Conservation (phyloP, 1,140 invertebrate species). For the Doryteuthis pealeii region DNA sequence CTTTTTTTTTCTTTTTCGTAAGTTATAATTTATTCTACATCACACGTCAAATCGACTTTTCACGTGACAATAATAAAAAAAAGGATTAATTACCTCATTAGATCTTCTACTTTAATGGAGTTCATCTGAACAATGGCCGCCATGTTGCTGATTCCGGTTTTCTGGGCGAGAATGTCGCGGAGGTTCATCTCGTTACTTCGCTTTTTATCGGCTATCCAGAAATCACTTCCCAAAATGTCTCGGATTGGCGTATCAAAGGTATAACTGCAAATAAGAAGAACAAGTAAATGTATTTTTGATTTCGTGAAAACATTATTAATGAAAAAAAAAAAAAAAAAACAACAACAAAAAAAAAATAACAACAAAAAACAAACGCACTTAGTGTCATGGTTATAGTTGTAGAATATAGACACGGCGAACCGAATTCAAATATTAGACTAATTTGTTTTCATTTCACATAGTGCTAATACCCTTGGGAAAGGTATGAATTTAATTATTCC, state of each 20-base stretch:
- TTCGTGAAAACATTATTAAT: too few species aligned
- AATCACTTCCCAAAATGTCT: constrained; percentile 18
- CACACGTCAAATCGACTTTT: too few species aligned
- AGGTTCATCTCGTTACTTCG: constrained; percentile 28
- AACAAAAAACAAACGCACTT: not conserved
- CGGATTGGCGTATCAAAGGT: constrained; percentile 34
- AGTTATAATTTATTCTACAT: too few species aligned
- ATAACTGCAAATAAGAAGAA: constrained; percentile 27
- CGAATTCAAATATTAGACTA: too few species aligned
- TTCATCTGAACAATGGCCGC: constrained; percentile 22
- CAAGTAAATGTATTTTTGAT: not conserved
- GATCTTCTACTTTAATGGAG: not conserved
- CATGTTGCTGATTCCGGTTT: constrained; percentile 30
- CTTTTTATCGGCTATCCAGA: constrained; percentile 23
- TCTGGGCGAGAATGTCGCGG: constrained; percentile 31
- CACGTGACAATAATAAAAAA: not conserved
- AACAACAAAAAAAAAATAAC: not conserved
- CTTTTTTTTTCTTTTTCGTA: too few species aligned
- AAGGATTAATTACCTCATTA: not conserved
- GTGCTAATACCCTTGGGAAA: too few species aligned
- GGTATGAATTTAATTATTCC: too few species aligned
- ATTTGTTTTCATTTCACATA: not conserved
- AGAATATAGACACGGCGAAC: too few species aligned
- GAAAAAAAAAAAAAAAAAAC: not conserved
- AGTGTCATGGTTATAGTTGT: too few species aligned